Evolutionary conservation across 2,797 vertebrate genomes (phyloP).

Genomic region (Lemur catta): DNA sequence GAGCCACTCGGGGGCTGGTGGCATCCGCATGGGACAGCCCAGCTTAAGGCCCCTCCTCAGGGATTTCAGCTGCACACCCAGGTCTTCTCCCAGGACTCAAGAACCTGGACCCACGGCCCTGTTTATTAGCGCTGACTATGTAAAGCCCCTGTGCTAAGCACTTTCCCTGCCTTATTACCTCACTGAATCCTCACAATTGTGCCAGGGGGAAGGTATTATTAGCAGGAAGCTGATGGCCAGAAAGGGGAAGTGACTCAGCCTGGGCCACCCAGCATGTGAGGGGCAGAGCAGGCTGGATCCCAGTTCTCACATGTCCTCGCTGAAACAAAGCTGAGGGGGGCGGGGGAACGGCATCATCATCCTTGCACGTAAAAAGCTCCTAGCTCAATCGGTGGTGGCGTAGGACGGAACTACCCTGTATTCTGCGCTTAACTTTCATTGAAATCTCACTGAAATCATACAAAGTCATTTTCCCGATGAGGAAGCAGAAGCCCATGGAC

Average conservation of each 20-base stretch:
- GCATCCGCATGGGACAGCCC: neutral
- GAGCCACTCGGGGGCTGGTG: neutral
- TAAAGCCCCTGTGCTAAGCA: neutral
- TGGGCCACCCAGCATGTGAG: neutral
- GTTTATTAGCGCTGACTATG: neutral
- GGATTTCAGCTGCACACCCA: too few species aligned
- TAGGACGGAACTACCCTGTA: fast-evolving
- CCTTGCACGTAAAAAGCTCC: neutral
- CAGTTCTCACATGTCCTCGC: fast-evolving
- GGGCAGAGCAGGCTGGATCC: neutral
- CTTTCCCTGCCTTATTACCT: neutral
- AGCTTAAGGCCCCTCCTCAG: neutral
- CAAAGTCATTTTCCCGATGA: neutral
- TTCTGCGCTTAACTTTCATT: neutral
- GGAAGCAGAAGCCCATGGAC: neutral
- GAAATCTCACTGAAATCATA: neutral
- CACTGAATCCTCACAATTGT: neutral
- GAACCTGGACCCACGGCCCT: neutral
- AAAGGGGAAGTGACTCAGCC: slow-evolving; percentile 31
- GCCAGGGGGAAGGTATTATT: neutral
- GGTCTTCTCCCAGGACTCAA: neutral
- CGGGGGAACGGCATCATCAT: fast-evolving
- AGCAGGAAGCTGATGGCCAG: neutral
- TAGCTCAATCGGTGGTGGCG: fast-evolving
- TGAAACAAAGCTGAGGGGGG: too few species aligned